These are phyloP conservation scores for Habrosyne pyritoides DNA, from an alignment of 2,888 invertebrate genomes.

Conservation along the genomic window DNA sequence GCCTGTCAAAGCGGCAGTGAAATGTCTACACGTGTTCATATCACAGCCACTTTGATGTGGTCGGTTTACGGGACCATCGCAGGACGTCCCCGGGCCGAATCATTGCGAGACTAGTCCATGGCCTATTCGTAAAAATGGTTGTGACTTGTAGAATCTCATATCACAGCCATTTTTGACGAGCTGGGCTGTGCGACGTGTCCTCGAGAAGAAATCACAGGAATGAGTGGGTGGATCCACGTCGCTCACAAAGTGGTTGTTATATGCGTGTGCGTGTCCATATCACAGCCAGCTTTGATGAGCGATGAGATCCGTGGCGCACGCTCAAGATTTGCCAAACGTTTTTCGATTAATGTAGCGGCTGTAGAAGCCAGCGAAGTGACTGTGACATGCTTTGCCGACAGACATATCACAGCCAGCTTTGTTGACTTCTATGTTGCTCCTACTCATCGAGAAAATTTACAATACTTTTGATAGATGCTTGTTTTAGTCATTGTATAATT, in stretches of 20 bases:
- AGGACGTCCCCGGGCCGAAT: slow-evolving; percentile 9
- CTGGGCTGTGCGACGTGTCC: slow-evolving; percentile 85
- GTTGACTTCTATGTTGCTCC: slow-evolving; percentile 53
- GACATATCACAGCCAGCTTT: slow-evolving; percentile 98
- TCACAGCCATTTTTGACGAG: slow-evolving; percentile 99
- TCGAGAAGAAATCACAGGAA: slow-evolving; percentile 12
- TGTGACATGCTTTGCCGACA: slow-evolving; percentile 87
- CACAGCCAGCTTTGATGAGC: slow-evolving; percentile 99
- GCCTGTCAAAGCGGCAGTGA: slow-evolving; percentile 95
- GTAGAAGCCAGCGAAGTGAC: slow-evolving; percentile 89
- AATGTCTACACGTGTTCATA: slow-evolving; percentile 88
- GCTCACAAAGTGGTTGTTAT: slow-evolving; percentile 97
- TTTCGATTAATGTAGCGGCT: slow-evolving; percentile 65
- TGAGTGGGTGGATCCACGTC: slow-evolving; percentile 62
- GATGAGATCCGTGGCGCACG: slow-evolving; percentile 51
- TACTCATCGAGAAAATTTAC: not conserved
- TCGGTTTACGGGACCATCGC: slow-evolving; percentile 81
- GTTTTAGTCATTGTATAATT: too few relatives aligned
- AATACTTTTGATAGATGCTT: not conserved
- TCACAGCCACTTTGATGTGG: slow-evolving; percentile 99
- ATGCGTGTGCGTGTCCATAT: slow-evolving; percentile 89
- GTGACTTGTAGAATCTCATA: slow-evolving; percentile 89
- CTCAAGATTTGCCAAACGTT: not conserved
- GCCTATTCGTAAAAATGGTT: slow-evolving; percentile 90
- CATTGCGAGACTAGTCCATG: slow-evolving; percentile 42